These are phyloP conservation scores for Toxotes lorentzi DNA, from an alignment of 2,797 vertebrate genomes.

Conservation along the genomic window DNA sequence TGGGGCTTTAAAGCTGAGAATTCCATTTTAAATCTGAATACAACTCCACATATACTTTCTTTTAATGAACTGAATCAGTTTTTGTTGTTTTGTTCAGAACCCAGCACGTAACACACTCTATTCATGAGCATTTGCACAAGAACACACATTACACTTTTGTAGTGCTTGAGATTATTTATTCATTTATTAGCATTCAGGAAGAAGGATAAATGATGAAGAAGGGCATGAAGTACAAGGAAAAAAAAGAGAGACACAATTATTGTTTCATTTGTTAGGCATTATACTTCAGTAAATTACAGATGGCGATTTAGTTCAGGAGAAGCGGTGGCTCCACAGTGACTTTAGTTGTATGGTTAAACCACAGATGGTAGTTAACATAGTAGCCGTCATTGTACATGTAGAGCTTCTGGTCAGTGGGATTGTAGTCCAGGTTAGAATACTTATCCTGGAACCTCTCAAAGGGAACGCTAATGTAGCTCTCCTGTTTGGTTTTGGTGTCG, in stretches of 20 bases:
- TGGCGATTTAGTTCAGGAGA: conserved; percentile 23
- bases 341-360: conserved; percentile 71
- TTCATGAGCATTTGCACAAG: conserved; percentile 24
- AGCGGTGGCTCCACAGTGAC: conserved; percentile 32
- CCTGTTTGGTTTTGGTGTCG: conserved; percentile 77
- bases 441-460: conserved; percentile 79
- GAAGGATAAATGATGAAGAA: neutral
- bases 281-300: conserved; percentile 9
- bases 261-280: conserved; percentile 3
- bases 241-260: neutral
- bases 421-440: conserved; percentile 79
- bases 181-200: conserved; percentile 67
- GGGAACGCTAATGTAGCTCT: conserved; percentile 68
- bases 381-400: conserved; percentile 85
- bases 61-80: neutral
- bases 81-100: neutral
- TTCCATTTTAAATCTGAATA: neutral
- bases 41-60: neutral
- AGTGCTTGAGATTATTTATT: conserved; percentile 54
- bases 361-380: conserved; percentile 77
- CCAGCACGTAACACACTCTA: neutral
- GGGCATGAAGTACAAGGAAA: conserved; percentile 1
- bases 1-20: neutral
- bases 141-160: conserved; percentile 18
- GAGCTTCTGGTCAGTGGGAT: conserved; percentile 82